These are phyloP conservation scores for Sibirionetta formosa DNA, from an alignment of 2,797 vertebrate genomes.

Conservation along the genomic window DNA sequence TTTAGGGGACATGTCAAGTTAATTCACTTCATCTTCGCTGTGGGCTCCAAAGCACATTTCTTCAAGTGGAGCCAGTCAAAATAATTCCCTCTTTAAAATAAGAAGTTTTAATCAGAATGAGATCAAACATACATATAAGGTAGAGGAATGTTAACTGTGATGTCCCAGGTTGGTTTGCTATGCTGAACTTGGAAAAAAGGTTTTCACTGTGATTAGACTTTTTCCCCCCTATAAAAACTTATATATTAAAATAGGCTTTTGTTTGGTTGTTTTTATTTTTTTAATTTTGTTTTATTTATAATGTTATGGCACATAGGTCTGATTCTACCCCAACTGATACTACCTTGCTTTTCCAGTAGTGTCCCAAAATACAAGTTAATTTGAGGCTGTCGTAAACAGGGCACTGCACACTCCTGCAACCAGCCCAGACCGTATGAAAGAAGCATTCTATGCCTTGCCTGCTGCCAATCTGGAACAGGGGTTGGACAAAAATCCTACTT, in stretches of 20 bases:
- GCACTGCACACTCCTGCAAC: background rate
- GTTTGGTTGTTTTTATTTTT: too few relatives aligned
- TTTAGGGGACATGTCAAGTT: background rate
- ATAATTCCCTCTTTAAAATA: background rate
- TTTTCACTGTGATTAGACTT: background rate
- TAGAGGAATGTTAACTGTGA: background rate
- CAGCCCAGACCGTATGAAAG: background rate
- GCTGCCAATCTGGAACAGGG: background rate
- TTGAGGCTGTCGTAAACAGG: background rate
- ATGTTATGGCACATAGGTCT: background rate
- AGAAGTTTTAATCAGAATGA: background rate
- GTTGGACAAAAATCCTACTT: background rate
- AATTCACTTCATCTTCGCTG: background rate
- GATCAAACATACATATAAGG: background rate
- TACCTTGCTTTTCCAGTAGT: background rate
- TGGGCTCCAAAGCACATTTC: background rate
- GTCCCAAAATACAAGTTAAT: background rate
- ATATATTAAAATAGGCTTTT: background rate
- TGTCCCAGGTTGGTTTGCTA: background rate
- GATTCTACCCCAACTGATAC: background rate
- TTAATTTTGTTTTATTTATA: too few relatives aligned
- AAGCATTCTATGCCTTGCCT: background rate
- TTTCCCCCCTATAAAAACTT: background rate
- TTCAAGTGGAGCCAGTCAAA: background rate
- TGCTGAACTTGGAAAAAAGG: background rate